Conservation (phyloP, 2,888 invertebrate genomes). For the Drosophila diplacantha region DNA sequence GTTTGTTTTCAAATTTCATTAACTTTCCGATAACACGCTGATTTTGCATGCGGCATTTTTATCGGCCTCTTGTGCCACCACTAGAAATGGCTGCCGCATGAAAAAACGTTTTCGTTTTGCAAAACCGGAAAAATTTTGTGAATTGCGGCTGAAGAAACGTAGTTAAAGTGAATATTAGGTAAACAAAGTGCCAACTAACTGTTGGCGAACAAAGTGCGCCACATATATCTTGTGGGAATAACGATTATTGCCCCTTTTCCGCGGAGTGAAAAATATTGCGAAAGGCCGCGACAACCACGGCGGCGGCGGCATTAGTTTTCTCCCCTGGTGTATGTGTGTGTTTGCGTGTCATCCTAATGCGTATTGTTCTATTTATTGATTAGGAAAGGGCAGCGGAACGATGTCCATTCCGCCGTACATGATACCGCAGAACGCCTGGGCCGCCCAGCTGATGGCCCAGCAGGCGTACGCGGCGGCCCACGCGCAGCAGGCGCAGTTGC, state of each 20-base stretch:
- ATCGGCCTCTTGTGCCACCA: slow-evolving; percentile 28
- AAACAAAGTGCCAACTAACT: slow-evolving; percentile 12
- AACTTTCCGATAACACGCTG: neutral
- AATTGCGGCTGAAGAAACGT: slow-evolving; percentile 38
- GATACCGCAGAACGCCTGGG: slow-evolving; percentile 83
- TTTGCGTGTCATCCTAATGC: slow-evolving; percentile 27
- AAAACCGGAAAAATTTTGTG: slow-evolving; percentile 51
- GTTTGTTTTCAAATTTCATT: neutral
- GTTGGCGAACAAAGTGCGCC: neutral
- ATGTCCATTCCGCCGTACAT: slow-evolving; percentile 78
- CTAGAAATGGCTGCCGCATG: slow-evolving; percentile 59
- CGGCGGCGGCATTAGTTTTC: slow-evolving; percentile 37
- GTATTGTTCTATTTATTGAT: slow-evolving; percentile 36
- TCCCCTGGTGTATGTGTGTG: slow-evolving; percentile 24
- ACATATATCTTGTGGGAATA: neutral
- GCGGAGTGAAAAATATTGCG: slow-evolving; percentile 42
- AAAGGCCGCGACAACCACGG: slow-evolving; percentile 49
- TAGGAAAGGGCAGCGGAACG: slow-evolving; percentile 34
- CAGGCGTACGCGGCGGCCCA: slow-evolving; percentile 84
- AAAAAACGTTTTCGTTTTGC: slow-evolving; percentile 61
- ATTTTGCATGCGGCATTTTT: no score
- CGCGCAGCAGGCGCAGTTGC: slow-evolving; percentile 80
- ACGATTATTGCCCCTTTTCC: neutral
- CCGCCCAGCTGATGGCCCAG: slow-evolving; percentile 94
- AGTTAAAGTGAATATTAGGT: slow-evolving; percentile 42